Percentiles rank a stretch among this genome's conserved stretches.
Evolutionary conservation across 2,113 vertebrate species (phyloP).

Genomic region (Tetrax tetrax): DNA sequence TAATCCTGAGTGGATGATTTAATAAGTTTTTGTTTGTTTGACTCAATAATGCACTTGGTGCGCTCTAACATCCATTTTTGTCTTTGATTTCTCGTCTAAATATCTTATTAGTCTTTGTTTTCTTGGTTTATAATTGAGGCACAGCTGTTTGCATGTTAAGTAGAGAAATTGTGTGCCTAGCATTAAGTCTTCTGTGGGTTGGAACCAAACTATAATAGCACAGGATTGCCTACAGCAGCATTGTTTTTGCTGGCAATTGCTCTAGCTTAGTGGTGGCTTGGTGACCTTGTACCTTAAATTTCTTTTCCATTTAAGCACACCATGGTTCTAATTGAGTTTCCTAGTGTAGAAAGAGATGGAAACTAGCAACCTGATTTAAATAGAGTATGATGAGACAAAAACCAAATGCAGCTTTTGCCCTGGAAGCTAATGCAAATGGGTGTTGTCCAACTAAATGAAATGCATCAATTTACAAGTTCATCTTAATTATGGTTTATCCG

Average conservation of each 20-base stretch:
- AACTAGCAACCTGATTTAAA: slow-evolving; percentile 12
- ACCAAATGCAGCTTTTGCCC: background rate
- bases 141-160: slow-evolving; percentile 41
- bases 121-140: slow-evolving; percentile 37
- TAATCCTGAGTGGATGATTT: background rate
- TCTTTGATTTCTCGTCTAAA: slow-evolving; percentile 5
- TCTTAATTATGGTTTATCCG: slow-evolving; percentile 44
- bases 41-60: background rate
- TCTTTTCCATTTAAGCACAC: slow-evolving; percentile 26
- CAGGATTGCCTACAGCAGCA: slow-evolving; percentile 42
- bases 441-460: slow-evolving; percentile 43
- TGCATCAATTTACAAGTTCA: slow-evolving; percentile 22
- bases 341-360: slow-evolving; percentile 11
- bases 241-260: slow-evolving; percentile 58
- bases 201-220: slow-evolving; percentile 5
- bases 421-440: slow-evolving; percentile 32
- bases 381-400: background rate
- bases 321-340: background rate
- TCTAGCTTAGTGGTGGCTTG: slow-evolving; percentile 32
- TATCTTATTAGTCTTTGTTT: slow-evolving; percentile 10
- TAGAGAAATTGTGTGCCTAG: slow-evolving; percentile 35
- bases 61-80: background rate
- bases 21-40: background rate
- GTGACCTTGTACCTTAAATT: slow-evolving; percentile 58
- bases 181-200: slow-evolving; percentile 10